Evolutionary conservation across 2,888 invertebrate species (phyloP), one percentile per base, ranked within the genome.

Genomic region (Zelleria hepariella): DNA sequence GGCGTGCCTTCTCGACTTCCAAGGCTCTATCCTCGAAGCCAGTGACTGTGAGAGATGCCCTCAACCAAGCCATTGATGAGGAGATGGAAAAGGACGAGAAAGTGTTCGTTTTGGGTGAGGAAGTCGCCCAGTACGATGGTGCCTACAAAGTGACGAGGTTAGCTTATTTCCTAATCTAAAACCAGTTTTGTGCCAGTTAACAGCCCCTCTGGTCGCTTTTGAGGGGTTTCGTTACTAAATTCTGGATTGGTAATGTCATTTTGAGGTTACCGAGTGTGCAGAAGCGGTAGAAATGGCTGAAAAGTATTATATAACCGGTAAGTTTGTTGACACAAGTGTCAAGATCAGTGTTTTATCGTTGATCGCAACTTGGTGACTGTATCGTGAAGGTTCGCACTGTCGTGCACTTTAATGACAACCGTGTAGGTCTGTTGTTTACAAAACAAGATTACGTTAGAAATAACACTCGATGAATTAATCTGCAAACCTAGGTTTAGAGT

Each of bases 121-220:
- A 99, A 89, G 99, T 99, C 0, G 99, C 98, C n/a, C 94, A 95
- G 83, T 99, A 98, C 75, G 98, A 99, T 77, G 99, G 99, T 64
- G 98, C 98, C 57, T 99, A 99, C 78, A 96, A 98, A 94, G 95
- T 99, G 26, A 94, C 94, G 62, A 90, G 91, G 82, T 88, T 68
- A 64, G 62, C 7, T 56, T 54, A n/a, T 26, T 48, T 2, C 47
- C 5, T 15, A 15, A 24, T 24, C 15, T 24, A n/a, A 24, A 57
- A 25, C 27, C n/a, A 2, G 32, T 20, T 58, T 58, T 51, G 4
- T 2, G 18, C 24, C n/a, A 53, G 3, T 3, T 24, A 21, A 21
- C 20, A 23, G 21, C 20, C 20, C 21, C 10, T 10, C 21, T 51
- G 10, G 15, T 0, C 15, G 32, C 15, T 42, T 42, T 5, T 3